Conservation (phyloP, 2,113 vertebrate genomes). For the Protobothrops mucrosquamatus region DNA sequence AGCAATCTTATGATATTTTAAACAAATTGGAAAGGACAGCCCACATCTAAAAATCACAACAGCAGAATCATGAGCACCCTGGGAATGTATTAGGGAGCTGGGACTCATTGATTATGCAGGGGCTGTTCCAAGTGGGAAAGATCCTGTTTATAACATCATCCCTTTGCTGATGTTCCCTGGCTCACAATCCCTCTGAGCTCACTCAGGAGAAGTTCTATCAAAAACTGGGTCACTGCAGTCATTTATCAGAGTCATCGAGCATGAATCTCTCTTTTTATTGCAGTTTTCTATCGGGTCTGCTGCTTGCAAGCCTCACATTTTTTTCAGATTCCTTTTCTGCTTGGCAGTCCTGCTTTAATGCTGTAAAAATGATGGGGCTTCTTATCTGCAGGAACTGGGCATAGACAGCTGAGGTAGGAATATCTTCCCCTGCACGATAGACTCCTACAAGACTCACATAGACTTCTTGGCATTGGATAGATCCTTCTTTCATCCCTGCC, state of each 20-base stretch:
- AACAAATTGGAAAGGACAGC: conserved; percentile 8
- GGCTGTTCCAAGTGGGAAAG: neutral
- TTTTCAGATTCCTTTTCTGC: neutral
- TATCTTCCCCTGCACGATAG: neutral
- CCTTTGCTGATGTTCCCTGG: neutral
- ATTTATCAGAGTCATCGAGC: neutral
- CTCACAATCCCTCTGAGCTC: neutral
- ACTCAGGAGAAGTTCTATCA: conserved; percentile 1
- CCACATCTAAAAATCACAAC: conserved; percentile 1
- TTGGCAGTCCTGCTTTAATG: neutral
- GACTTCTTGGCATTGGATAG: neutral
- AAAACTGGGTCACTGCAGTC: conserved; percentile 22
- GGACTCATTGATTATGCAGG: conserved; percentile 11
- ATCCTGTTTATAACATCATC: neutral
- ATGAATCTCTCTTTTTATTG: neutral
- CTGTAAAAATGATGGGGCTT: neutral
- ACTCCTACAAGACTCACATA: no score
- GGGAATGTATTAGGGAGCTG: neutral
- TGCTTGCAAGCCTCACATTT: neutral
- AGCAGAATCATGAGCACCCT: neutral
- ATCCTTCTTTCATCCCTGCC: neutral
- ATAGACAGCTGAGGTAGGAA: neutral
- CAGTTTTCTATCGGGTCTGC: neutral
- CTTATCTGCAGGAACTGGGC: neutral
- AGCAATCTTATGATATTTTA: neutral